Conservation (phyloP, 2,113 vertebrate species). For the Pelusios castaneus region DNA sequence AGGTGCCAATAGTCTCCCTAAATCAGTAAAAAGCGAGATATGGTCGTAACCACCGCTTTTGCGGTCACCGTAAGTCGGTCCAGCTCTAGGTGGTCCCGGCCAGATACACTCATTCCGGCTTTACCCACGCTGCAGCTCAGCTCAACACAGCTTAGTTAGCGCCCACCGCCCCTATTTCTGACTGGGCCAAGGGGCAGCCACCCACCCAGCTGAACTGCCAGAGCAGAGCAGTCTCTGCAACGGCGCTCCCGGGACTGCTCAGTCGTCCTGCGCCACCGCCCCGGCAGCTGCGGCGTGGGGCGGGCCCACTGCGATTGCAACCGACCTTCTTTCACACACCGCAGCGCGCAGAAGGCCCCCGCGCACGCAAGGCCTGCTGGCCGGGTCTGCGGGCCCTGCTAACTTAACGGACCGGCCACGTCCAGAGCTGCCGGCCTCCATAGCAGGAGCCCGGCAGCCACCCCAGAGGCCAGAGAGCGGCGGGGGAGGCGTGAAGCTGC, state of each 20-base stretch:
- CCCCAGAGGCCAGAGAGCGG: not conserved
- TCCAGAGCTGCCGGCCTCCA: not conserved
- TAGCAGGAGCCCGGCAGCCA: not conserved
- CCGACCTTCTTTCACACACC: not conserved
- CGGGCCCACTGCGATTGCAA: fast-evolving
- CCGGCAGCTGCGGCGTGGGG: too few relatives aligned
- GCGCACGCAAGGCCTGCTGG: not conserved
- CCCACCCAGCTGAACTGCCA: too few relatives aligned
- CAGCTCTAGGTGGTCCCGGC: not conserved
- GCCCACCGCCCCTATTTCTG: too few relatives aligned
- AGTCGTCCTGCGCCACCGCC: too few relatives aligned
- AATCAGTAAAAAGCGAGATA: not conserved
- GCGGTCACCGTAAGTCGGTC: too few relatives aligned
- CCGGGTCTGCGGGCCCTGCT: too few relatives aligned
- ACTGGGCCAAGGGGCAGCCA: too few relatives aligned
- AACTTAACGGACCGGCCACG: not conserved
- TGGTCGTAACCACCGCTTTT: too few relatives aligned
- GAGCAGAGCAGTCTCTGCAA: too few relatives aligned
- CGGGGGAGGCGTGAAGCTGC: not conserved
- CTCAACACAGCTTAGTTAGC: not conserved
- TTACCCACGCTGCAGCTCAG: too few relatives aligned
- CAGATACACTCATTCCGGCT: not conserved
- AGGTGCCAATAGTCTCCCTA: not conserved
- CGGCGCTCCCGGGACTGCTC: too few relatives aligned
- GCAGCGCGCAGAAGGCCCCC: not conserved